These are phyloP conservation scores for Climacteris rufus DNA, from an alignment of 2,113 vertebrate species.

Conservation along the genomic window DNA sequence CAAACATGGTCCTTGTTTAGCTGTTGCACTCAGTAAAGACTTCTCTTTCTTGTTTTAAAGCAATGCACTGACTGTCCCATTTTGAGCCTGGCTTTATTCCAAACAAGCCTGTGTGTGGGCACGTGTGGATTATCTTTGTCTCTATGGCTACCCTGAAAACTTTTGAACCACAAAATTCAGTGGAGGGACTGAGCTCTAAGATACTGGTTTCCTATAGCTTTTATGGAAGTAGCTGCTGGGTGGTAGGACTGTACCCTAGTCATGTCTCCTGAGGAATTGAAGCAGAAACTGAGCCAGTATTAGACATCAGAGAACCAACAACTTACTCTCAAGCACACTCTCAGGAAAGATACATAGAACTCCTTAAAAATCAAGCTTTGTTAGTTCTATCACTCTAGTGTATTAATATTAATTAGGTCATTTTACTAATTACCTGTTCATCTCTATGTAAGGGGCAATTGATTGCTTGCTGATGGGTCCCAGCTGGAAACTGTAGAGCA, in stretches of 20 bases:
- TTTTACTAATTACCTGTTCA: constrained; percentile 42
- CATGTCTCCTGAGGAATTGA: neutral
- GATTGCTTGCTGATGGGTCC: constrained; percentile 26
- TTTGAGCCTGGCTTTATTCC: constrained; percentile 50
- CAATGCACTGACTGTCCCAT: neutral
- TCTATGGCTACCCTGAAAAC: constrained; percentile 60
- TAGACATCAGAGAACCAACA: neutral
- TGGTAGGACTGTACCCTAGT: neutral
- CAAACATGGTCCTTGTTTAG: neutral
- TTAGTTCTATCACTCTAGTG: neutral
- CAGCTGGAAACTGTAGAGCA: constrained; percentile 5
- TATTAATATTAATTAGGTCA: constrained; percentile 55
- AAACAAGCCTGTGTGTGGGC: constrained; percentile 35
- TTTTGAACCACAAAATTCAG: constrained; percentile 47
- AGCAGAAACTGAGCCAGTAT: neutral
- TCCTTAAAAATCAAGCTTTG: neutral
- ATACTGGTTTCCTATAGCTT: neutral
- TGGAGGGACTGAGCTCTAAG: neutral
- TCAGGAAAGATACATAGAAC: neutral
- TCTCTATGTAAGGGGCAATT: constrained; percentile 2
- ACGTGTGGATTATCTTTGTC: constrained; percentile 64
- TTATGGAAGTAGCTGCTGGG: neutral
- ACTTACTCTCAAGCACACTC: neutral
- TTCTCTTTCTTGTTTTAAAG: constrained; percentile 28
- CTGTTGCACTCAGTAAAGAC: neutral